Evolutionary conservation across 2,113 vertebrate species (phyloP).

Genomic region (Erythrolamprus reginae): DNA sequence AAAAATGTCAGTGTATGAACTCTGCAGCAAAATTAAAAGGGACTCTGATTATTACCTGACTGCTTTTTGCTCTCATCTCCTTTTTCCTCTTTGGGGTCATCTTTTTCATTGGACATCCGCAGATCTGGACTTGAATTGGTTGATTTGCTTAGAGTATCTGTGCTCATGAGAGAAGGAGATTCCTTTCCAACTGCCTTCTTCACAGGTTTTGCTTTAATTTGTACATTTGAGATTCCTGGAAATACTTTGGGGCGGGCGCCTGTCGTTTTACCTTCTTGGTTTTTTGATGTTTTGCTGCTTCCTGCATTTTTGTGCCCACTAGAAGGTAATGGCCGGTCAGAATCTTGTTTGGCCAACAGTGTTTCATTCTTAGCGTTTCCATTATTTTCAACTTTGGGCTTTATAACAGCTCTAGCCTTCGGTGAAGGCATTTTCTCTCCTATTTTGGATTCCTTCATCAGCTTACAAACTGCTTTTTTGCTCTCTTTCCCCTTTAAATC

Average conservation of each 20-base stretch:
- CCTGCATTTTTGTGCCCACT: constrained; percentile 69
- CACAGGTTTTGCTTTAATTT: constrained; percentile 67
- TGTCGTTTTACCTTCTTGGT: constrained; percentile 72
- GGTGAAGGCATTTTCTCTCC: constrained; percentile 67
- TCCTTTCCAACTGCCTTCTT: constrained; percentile 71
- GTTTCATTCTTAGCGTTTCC: constrained; percentile 67
- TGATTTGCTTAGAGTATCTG: constrained; percentile 55
- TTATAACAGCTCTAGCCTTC: constrained; percentile 77
- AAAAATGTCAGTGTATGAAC: constrained; percentile 28
- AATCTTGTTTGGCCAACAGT: constrained; percentile 62
- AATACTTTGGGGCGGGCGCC: constrained; percentile 84
- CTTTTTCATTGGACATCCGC: constrained; percentile 36
- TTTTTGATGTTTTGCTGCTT: constrained; percentile 64
- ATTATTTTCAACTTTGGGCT: constrained; percentile 71
- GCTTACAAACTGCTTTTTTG: constrained; percentile 68
- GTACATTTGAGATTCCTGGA: constrained; percentile 61
- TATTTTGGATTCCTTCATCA: constrained; percentile 71
- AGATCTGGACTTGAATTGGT: constrained; percentile 56
- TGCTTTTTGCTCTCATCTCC: constrained; percentile 56
- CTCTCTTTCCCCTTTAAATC: constrained; percentile 76
- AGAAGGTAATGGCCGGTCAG: constrained; percentile 58
- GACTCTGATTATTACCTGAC: constrained; percentile 42
- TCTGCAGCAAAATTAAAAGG: constrained; percentile 19
- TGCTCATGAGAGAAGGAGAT: constrained; percentile 49
- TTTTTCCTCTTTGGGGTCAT: constrained; percentile 61